phyloP scores from a whole-genome alignment of 2,888 invertebrate genomes.

The Leucophenga maculata region DNA sequence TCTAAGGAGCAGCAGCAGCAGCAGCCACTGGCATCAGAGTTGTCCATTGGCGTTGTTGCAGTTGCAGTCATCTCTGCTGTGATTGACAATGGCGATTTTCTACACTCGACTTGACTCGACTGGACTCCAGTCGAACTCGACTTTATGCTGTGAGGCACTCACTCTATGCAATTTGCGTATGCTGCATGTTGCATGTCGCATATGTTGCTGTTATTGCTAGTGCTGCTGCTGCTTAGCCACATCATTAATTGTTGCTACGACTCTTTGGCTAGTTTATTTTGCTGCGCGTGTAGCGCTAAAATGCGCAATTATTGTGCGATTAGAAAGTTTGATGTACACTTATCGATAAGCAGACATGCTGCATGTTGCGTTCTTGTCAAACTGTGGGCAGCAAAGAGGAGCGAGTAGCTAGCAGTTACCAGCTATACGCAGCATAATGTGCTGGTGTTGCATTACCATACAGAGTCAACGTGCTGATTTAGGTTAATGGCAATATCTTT shows the following conservation, averaged over 20 bases:
- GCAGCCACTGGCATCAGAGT: background rate
- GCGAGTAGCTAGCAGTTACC: no score
- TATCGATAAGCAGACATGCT: conserved; percentile 38
- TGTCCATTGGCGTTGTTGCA: background rate
- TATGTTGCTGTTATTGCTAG: background rate
- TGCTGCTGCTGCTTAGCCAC: conserved; percentile 17
- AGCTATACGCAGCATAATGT: no score
- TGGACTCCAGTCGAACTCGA: no score
- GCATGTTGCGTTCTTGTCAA: no score
- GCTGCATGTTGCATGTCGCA: conserved; percentile 16
- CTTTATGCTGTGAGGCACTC: no score
- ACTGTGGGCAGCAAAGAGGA: no score
- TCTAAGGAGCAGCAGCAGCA: no score
- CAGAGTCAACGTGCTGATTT: no score
- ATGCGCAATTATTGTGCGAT: conserved; percentile 63
- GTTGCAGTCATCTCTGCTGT: background rate
- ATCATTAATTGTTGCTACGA: conserved; percentile 17
- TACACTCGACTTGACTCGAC: no score
- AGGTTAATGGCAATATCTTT: no score
- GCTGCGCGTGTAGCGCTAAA: conserved; percentile 12
- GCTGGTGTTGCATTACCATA: no score
- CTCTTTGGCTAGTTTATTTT: no score
- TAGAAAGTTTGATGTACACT: conserved; percentile 62
- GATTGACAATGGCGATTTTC: conserved; percentile 21
- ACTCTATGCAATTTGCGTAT: conserved; percentile 2